Conservation (phyloP, 2,888 invertebrate species). For the Nymphalis urticae region DNA sequence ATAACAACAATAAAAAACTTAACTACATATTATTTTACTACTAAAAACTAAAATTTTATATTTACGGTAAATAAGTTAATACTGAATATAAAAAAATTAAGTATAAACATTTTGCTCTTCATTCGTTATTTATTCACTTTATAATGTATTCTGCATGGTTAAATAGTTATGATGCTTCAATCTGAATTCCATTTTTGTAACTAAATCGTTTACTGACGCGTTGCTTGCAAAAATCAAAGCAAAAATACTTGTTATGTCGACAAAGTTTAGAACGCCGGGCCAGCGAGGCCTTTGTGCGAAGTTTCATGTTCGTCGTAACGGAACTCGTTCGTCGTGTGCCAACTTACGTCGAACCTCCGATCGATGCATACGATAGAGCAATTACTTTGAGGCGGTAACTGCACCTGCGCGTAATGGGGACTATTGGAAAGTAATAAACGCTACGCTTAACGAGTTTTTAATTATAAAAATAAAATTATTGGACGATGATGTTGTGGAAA, state of each 20-base stretch:
- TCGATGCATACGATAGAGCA: conserved; percentile 8
- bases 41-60: no score
- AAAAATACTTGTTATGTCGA: not conserved
- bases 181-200: not conserved
- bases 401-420: conserved; percentile 17
- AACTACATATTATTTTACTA: no score
- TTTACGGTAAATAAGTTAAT: no score
- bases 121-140: no score
- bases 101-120: no score
- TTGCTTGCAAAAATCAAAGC: not conserved
- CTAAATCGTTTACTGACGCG: not conserved
- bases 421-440: conserved; percentile 29
- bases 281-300: conserved; percentile 4
- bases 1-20: no score
- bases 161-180: no score
- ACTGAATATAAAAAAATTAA: no score
- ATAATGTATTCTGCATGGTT: no score
- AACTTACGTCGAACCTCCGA: conserved; percentile 2
- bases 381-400: conserved; percentile 7
- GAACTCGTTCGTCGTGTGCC: conserved; percentile 6
- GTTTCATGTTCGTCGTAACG: not conserved
- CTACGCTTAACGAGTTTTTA: conserved; percentile 22
- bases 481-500: not conserved
- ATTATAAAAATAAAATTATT: conserved; percentile 18
- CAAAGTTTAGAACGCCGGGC: not conserved